Conservation (phyloP, 2,888 invertebrate species). For the Sipunculus nudus region DNA sequence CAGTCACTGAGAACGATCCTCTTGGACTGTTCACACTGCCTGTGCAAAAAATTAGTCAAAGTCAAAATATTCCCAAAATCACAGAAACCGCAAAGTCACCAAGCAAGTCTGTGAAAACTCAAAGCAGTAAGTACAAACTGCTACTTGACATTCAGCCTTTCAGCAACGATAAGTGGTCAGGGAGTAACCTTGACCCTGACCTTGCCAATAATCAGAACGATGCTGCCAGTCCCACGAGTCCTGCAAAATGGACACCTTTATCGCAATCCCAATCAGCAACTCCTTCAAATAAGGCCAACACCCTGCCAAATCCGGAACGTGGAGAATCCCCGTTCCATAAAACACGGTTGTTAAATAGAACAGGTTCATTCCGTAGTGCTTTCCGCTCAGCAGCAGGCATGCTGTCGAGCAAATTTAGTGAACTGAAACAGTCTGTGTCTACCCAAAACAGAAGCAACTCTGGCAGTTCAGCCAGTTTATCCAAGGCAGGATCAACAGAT, state of each 20-base stretch:
- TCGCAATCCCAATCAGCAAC: conserved; percentile 15
- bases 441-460: conserved; percentile 22
- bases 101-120: too few relatives aligned
- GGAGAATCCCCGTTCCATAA: too few relatives aligned
- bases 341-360: too few relatives aligned
- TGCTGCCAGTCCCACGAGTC: conserved; percentile 29
- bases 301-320: too few relatives aligned
- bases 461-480: conserved; percentile 12
- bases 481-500: conserved; percentile 13
- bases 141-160: conserved; percentile 23
- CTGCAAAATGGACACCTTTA: conserved; percentile 26
- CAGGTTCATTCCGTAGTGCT: conserved; percentile 31
- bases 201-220: conserved; percentile 13
- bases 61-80: too few relatives aligned
- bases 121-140: too few relatives aligned
- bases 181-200: too few relatives aligned
- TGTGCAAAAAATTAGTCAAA: too few relatives aligned
- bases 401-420: conserved; percentile 49
- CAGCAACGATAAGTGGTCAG: too few relatives aligned
- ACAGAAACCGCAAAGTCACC: too few relatives aligned
- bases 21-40: conserved; percentile 79
- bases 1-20: conserved; percentile 91
- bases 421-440: conserved; percentile 58
- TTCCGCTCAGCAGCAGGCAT: conserved; percentile 20
- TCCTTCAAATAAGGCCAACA: conserved; percentile 5